Evolutionary conservation across 1,140 invertebrate species (phyloP).

Genomic region (Microplitis demolitor): DNA sequence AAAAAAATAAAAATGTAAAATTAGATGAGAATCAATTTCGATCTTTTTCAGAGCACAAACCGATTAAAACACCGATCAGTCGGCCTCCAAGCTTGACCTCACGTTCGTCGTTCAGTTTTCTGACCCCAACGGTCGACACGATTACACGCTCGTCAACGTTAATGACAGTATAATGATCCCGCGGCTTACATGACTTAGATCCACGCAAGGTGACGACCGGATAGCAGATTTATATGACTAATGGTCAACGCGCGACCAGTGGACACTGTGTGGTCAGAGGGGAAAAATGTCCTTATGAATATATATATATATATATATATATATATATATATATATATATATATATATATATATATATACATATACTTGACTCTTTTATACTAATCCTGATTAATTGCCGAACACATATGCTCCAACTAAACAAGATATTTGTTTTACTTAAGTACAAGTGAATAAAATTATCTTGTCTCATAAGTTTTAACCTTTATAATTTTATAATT

Average conservation of each 20-base stretch:
- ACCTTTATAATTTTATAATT: neutral
- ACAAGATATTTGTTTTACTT: neutral
- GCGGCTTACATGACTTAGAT: conserved; percentile 19
- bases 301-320: neutral
- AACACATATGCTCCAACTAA: neutral
- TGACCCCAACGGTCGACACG: conserved; percentile 38
- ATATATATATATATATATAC: no score
- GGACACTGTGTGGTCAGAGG: neutral
- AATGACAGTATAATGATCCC: conserved; percentile 51
- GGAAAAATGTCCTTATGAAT: neutral
- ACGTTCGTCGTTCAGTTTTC: conserved; percentile 26
- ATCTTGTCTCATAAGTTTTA: neutral
- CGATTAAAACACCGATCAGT: conserved; percentile 26
- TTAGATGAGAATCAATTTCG: conserved; percentile 16
- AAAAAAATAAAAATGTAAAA: neutral
- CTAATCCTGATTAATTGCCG: conserved; percentile 53
- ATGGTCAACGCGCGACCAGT: conserved; percentile 25
- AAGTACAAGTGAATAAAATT: no score
- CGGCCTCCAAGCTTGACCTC: conserved; percentile 21
- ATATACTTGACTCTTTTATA: conserved; percentile 33
- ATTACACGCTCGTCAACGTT: conserved; percentile 54
- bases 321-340: neutral
- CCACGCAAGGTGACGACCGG: conserved; percentile 20
- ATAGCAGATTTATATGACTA: conserved; percentile 25
- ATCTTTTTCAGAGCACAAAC: conserved; percentile 17